Conservation (phyloP, 2,888 invertebrate genomes). For the Heteromyza rotundicornis region DNA sequence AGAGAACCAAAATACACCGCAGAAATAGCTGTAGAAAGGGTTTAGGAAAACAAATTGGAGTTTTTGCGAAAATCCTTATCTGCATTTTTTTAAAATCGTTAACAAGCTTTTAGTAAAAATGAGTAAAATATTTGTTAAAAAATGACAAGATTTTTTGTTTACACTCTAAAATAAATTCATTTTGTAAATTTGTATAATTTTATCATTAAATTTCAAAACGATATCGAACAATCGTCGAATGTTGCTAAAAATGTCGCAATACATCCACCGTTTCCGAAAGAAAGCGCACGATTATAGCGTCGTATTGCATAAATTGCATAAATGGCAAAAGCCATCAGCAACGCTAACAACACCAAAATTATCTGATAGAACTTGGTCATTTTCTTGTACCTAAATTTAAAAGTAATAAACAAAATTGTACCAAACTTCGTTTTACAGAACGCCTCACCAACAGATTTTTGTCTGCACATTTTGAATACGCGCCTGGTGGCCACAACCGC, state of each 20-base stretch:
- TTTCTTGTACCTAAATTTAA: slow-evolving; percentile 27
- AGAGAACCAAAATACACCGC: too few species aligned
- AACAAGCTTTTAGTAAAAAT: too few species aligned
- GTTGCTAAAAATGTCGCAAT: slow-evolving; percentile 35
- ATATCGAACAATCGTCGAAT: slow-evolving; percentile 36
- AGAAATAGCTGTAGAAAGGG: too few species aligned
- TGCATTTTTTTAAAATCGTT: too few species aligned
- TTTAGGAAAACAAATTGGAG: too few species aligned
- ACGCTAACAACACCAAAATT: slow-evolving; percentile 1
- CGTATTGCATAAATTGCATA: slow-evolving; percentile 29
- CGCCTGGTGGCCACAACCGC: slow-evolving; percentile 39
- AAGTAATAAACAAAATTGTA: not conserved
- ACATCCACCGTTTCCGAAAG: slow-evolving; percentile 39
- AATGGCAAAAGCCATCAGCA: slow-evolving; percentile 30
- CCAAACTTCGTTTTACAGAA: not conserved
- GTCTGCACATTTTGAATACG: slow-evolving; percentile 23
- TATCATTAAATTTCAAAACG: not conserved
- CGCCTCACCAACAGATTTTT: slow-evolving; percentile 24
- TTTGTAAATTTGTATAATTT: too few species aligned
- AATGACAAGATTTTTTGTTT: too few species aligned
- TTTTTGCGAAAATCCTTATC: too few species aligned
- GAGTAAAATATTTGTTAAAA: too few species aligned
- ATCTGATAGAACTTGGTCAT: slow-evolving; percentile 26
- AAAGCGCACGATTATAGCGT: slow-evolving; percentile 32
- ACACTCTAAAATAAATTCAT: too few species aligned